Evolutionary conservation across 92 coral and sea anemone species (phyloP), one percentile per base, ranked within the genome.

Genomic region (Micromussa lordhowensis): DNA sequence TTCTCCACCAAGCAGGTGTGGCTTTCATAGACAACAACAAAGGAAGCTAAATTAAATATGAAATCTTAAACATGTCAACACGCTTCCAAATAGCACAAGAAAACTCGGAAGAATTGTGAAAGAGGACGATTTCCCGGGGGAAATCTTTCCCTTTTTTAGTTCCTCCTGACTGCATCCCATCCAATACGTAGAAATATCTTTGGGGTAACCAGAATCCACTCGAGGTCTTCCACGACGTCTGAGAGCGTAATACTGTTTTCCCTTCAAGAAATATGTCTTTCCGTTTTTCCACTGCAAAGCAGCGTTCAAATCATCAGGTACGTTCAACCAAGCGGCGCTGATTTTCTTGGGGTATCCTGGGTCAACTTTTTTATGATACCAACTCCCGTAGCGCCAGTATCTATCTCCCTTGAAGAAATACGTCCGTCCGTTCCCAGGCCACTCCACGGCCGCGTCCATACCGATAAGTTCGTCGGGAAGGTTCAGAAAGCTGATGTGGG

Each of bases 341-440:
- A 92, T 86, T 24, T 84, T 84, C 57, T 79, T 90, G 3, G 99
- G 99, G 72, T 96, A 96, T 14, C 98, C 99, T 30, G 85, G 32
- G 64, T 96, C 99, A 16, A 95, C 54, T 64, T 72, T 34, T 26
- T 82, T 73, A 40, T 49, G 34, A 35, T 89, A 90, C 32, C 87
- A 63, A 70, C 68, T 61, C 68, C 90, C 83, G 91, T 95, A 96
- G 31, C 96, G 90, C 99, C 98, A 95, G 88, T 96, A 96, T 10
- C 89, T 59, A 78, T 92, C 88, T 44, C 94, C 97, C 80, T 95
- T 95, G 86, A 92, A 90, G 73, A 96, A 91, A 90, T 96, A 96
- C 14, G 96, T 93, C 30, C 93, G 92, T 36, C 95, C 93, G 58
- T 96, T 96, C 28, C 95, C 95, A 59, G 96, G 94, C 99, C 99